Evolutionary conservation across 2,888 invertebrate genomes (phyloP), one percentile per base, ranked within the genome.

Genomic region (Drosophila paramelanica): DNA sequence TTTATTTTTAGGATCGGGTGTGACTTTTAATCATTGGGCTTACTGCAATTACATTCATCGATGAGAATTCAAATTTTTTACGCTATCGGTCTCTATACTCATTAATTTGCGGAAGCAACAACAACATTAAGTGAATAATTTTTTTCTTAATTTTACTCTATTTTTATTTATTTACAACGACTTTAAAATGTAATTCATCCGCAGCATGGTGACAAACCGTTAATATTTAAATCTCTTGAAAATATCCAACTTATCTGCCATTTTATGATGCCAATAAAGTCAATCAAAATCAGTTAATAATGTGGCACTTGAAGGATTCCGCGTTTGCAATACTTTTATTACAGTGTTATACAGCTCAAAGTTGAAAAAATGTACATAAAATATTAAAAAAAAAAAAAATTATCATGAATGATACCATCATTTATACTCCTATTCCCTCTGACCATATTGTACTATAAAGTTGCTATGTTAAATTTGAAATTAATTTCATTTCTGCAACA

Each of bases 261-360:
- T 36, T 11, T 5, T 13, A 31, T 13, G 17, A 41, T 41, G 42
- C 42, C 42, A 42, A 33, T 33, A 31, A 31, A 5, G 33, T 53
- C 31, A 42, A 31, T 42, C 31, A 53, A 20, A 10, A 42, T n/a
- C 53, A 10, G 20, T 33, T 53, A 11, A 31, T 17, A 20, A 53
- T 20, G 8, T n/a, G 27, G 11, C 23, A 31, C 1, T 13, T 17
- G n/a, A 61, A 14, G 10, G 3, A n/a, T 23, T 7, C 7, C 14
- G 11, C 1, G 13, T 5, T 6, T 14, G 38, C 23, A 23, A 23
- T 23, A 3, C 23, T 23, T 23, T 23, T 23, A 23, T 3, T 23
- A 3, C 23, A 23, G 2, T 23, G 23, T 23, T 23, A 3, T 3
- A 23, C 23, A 23, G 23, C 23, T 23, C 17, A 17, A 17, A 17